Evolutionary conservation across 2,888 invertebrate genomes (phyloP).

Genomic region (Hoplodrina ambigua): DNA sequence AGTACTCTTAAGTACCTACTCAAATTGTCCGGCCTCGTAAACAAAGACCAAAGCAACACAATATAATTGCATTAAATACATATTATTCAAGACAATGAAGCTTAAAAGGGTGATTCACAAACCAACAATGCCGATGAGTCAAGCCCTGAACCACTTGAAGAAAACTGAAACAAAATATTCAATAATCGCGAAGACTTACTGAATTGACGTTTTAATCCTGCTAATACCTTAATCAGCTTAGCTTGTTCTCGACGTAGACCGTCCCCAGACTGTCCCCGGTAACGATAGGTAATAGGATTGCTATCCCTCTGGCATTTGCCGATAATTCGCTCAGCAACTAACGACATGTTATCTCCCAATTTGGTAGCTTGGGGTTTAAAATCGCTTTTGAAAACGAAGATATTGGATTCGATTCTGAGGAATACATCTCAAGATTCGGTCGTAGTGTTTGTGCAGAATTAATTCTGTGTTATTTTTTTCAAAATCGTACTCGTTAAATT

Average conservation of each 20-base stretch:
- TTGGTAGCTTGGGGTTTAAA: conserved; percentile 5
- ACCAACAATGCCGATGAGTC: conserved; percentile 28
- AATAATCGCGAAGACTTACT: conserved; percentile 45
- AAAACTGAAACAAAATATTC: conserved; percentile 44
- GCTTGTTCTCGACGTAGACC: conserved; percentile 29
- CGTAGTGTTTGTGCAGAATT: neutral
- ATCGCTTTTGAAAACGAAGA: neutral
- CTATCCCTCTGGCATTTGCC: conserved; percentile 46
- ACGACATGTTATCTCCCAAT: conserved; percentile 37
- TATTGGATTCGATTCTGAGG: neutral
- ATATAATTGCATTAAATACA: conserved; percentile 26
- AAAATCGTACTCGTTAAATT: too few species aligned
- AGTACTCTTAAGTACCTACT: neutral
- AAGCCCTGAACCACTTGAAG: conserved; percentile 32
- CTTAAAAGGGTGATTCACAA: conserved; percentile 24
- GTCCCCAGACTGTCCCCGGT: conserved; percentile 26
- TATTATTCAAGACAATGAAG: conserved; percentile 32
- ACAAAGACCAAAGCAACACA: neutral
- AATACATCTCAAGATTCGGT: neutral
- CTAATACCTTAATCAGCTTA: conserved; percentile 60
- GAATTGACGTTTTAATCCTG: conserved; percentile 51
- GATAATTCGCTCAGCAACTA: conserved; percentile 42
- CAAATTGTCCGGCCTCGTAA: neutral
- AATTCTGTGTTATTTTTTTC: neutral
- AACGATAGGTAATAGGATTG: conserved; percentile 60